Percentiles rank a stretch among this genome's conserved stretches.
Conservation (phyloP, 2,888 invertebrate species). For the Tanytarsus gracilentus region DNA sequence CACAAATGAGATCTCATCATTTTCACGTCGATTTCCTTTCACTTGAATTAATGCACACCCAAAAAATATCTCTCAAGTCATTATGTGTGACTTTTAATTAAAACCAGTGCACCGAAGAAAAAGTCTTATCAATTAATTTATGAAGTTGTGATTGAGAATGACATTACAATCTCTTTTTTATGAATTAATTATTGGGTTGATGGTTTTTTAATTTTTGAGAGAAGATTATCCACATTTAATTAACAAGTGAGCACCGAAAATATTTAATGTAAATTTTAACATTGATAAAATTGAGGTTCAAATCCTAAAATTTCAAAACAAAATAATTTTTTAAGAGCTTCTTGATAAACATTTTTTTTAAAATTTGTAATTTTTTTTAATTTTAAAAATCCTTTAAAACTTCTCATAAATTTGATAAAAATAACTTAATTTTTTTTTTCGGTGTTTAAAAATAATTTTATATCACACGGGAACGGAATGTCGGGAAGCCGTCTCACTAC, state of each 20-base stretch:
- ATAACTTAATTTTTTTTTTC: too few species aligned
- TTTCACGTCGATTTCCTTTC: not conserved
- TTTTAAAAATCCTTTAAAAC: too few species aligned
- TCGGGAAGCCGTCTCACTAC: not conserved
- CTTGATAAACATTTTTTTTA: too few species aligned
- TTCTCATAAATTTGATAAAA: too few species aligned
- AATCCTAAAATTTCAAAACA: too few species aligned
- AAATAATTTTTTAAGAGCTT: too few species aligned
- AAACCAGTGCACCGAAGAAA: not conserved
- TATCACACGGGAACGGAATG: constrained; percentile 24
- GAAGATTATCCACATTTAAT: too few species aligned
- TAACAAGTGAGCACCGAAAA: too few species aligned
- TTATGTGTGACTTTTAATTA: not conserved
- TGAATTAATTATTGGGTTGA: constrained; percentile 3
- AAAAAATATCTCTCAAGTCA: not conserved
- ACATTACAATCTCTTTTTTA: not conserved
- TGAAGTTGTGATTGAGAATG: constrained; percentile 9
- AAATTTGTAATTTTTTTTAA: too few species aligned
- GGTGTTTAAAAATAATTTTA: not conserved
- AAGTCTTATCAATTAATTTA: constrained; percentile 24
- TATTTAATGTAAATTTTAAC: too few species aligned
- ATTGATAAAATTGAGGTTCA: too few species aligned
- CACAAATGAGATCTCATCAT: not conserved
- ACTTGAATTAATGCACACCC: not conserved
- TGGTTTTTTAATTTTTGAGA: too few species aligned